Conservation (phyloP, 30 jellyfish, hydroid and myxozoan genomes). For the Hydractinia symbiolongicarpus region DNA sequence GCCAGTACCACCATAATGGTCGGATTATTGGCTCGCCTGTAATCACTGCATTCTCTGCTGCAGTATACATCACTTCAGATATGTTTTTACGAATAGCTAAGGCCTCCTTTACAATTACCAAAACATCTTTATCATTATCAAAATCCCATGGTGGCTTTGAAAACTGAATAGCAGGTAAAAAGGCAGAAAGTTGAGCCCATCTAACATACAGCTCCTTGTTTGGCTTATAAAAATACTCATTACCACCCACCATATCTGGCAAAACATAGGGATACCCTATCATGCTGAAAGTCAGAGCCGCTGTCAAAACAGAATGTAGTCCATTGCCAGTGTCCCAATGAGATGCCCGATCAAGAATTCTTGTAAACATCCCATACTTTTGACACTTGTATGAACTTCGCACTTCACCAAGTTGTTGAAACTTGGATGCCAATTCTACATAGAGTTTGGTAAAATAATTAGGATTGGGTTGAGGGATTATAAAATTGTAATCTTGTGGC, state of each 20-base stretch:
- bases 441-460: slow-evolving; percentile 55
- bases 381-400: slow-evolving; percentile 79
- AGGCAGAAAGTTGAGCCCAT: slow-evolving; percentile 79
- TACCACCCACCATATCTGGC: slow-evolving; percentile 98
- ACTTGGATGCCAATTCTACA: slow-evolving; percentile 59
- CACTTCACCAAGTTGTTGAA: slow-evolving; percentile 57
- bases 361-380: slow-evolving; percentile 49
- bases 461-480: slow-evolving; percentile 29
- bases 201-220: slow-evolving; percentile 78
- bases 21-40: slow-evolving; percentile 75
- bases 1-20: slow-evolving; percentile 94
- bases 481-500: slow-evolving; percentile 47
- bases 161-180: slow-evolving; percentile 87
- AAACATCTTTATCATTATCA: slow-evolving; percentile 71
- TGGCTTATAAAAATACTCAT: slow-evolving; percentile 57
- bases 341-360: slow-evolving; percentile 76
- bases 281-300: slow-evolving; percentile 74
- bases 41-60: slow-evolving; percentile 42
- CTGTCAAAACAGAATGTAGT: slow-evolving; percentile 71
- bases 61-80: slow-evolving; percentile 34
- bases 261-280: slow-evolving; percentile 83
- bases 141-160: slow-evolving; percentile 94
- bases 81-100: slow-evolving; percentile 40
- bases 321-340: slow-evolving; percentile 87
- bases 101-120: slow-evolving; percentile 40